Conservation (phyloP, 2,113 vertebrate species). For the Chaetura pelagica region DNA sequence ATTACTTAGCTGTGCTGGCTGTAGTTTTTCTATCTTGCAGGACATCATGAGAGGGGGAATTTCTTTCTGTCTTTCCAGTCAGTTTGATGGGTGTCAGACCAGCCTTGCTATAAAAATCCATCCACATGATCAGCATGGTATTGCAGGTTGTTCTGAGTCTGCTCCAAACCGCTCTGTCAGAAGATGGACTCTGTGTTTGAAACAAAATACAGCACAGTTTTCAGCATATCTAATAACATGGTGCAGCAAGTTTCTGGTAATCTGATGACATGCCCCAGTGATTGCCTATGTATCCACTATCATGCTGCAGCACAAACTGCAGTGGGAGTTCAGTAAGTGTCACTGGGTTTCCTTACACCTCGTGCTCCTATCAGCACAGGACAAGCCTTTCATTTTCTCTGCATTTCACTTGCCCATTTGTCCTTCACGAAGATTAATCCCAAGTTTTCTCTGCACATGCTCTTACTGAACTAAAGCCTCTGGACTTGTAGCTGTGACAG, state of each 20-base stretch:
- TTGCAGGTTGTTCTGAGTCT: background rate
- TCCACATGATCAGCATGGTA: fast-evolving
- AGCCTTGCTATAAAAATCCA: background rate
- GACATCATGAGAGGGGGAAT: background rate
- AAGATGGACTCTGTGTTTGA: background rate
- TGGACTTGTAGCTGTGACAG: background rate
- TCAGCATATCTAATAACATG: background rate
- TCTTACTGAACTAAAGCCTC: background rate
- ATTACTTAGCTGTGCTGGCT: background rate
- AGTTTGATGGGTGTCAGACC: background rate
- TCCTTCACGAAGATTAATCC: background rate
- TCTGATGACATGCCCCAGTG: background rate
- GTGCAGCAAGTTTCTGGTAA: background rate
- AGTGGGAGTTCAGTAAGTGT: background rate
- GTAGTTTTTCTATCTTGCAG: background rate
- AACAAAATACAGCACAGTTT: background rate
- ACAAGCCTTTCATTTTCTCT: background rate
- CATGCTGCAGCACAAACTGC: background rate
- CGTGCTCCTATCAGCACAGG: background rate
- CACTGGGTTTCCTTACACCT: background rate
- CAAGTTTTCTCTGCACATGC: background rate
- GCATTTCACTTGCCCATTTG: background rate
- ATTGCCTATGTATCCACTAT: background rate
- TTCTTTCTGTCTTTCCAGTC: background rate
- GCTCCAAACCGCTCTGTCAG: background rate